These are phyloP conservation scores for Pseudococcus longispinus DNA, from an alignment of 2,888 invertebrate genomes.

Conservation along the genomic window DNA sequence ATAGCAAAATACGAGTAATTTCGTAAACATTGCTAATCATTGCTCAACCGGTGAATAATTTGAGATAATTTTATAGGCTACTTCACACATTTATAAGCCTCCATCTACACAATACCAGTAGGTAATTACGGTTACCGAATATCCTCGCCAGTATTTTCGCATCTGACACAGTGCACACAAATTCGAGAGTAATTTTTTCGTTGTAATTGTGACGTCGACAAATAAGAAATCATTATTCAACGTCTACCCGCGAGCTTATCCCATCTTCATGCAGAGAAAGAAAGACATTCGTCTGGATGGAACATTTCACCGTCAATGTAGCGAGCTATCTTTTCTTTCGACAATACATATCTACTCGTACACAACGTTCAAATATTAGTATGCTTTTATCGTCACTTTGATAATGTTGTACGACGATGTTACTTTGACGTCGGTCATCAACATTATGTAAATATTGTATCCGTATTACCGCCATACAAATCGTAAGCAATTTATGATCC, in stretches of 20 bases:
- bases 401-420: background rate
- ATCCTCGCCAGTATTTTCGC: background rate
- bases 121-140: background rate
- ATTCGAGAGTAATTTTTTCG: background rate
- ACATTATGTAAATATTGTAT: background rate
- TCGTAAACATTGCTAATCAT: background rate
- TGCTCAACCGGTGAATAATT: background rate
- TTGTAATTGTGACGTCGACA: background rate
- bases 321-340: background rate
- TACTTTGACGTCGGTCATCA: slow-evolving; percentile 5
- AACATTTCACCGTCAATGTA: background rate
- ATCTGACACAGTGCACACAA: background rate
- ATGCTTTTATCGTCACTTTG: slow-evolving; percentile 3
- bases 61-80: background rate
- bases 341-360: background rate
- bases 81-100: background rate
- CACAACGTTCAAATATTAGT: background rate
- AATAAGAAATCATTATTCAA: background rate
- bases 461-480: background rate
- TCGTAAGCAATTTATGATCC: background rate
- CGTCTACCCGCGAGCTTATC: background rate
- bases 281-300: background rate
- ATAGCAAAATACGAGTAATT: background rate
- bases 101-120: background rate
- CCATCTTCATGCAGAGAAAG: background rate